A percentile compares a stretch with the other conserved stretches of the same genome.
Conservation (phyloP, 1,140 invertebrate species). For the Intoshia linei region DNA sequence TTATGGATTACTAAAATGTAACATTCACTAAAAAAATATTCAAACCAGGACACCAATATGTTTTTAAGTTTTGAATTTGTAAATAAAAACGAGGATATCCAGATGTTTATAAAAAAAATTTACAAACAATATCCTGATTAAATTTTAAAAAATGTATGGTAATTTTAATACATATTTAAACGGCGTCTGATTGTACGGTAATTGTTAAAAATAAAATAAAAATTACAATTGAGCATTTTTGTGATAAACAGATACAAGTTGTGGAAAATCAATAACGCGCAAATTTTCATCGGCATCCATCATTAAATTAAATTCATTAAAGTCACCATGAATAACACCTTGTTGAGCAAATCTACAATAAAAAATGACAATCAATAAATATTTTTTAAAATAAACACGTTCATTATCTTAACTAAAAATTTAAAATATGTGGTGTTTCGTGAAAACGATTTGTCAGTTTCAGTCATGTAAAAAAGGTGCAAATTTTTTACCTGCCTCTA, state of each 20-base stretch:
- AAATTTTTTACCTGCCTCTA: no score
- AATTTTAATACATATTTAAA: background rate
- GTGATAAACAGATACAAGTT: constrained; percentile 83
- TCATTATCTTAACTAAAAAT: no score
- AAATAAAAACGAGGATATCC: background rate
- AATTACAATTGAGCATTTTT: constrained; percentile 50
- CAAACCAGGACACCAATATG: background rate
- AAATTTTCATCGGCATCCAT: constrained; percentile 37
- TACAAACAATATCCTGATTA: background rate
- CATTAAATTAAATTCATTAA: constrained; percentile 66
- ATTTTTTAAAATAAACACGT: no score
- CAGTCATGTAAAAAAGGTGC: no score
- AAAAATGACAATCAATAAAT: no score
- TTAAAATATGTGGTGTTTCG: no score
- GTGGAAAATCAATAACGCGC: constrained; percentile 83
- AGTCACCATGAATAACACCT: constrained; percentile 90
- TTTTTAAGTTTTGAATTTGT: background rate
- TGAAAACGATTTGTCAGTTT: no score
- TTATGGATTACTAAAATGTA: background rate
- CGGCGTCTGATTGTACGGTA: background rate
- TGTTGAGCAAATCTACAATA: constrained; percentile 53
- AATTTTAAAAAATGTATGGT: background rate
- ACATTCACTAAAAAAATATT: background rate
- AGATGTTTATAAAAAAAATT: background rate
- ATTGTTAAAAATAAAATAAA: background rate